A percentile compares a stretch with the other conserved stretches of the same genome.
These are phyloP conservation scores for Cataglyphis altisquamis DNA, from an alignment of 2,888 invertebrate genomes.

Conservation along the genomic window DNA sequence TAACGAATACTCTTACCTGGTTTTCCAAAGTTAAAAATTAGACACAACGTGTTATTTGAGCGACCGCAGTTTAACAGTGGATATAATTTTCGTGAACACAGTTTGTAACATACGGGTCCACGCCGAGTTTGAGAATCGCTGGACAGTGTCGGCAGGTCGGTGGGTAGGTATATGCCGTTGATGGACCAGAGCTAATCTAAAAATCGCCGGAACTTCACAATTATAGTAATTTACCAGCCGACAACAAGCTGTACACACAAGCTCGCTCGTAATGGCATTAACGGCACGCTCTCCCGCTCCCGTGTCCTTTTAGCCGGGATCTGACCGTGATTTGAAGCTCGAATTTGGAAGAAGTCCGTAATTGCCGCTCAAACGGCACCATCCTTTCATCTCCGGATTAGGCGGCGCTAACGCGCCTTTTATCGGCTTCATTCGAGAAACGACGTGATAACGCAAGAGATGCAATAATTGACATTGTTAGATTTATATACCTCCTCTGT, in stretches of 20 bases:
- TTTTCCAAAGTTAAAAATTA: slow-evolving; percentile 5
- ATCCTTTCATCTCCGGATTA: slow-evolving; percentile 37
- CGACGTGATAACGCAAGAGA: slow-evolving; percentile 7
- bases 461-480: slow-evolving; percentile 9
- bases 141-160: slow-evolving; percentile 77
- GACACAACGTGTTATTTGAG: background rate
- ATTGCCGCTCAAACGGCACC: slow-evolving; percentile 25
- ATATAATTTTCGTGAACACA: background rate
- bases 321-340: slow-evolving; percentile 49
- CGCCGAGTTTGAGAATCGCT: slow-evolving; percentile 76
- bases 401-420: background rate
- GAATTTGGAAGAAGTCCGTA: slow-evolving; percentile 57
- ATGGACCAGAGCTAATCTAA: slow-evolving; percentile 86
- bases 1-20: background rate
- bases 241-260: slow-evolving; percentile 85
- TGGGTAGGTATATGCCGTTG: slow-evolving; percentile 81
- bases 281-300: slow-evolving; percentile 77
- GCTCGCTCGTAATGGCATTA: slow-evolving; percentile 77
- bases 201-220: slow-evolving; percentile 86
- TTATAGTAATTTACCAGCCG: slow-evolving; percentile 86
- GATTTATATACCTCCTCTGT: background rate
- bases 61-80: background rate
- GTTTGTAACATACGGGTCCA: background rate
- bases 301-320: slow-evolving; percentile 74
- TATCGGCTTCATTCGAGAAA: slow-evolving; percentile 1